Conservation (phyloP, 2,888 invertebrate species). For the Hydrotaea cyrtoneurina region DNA sequence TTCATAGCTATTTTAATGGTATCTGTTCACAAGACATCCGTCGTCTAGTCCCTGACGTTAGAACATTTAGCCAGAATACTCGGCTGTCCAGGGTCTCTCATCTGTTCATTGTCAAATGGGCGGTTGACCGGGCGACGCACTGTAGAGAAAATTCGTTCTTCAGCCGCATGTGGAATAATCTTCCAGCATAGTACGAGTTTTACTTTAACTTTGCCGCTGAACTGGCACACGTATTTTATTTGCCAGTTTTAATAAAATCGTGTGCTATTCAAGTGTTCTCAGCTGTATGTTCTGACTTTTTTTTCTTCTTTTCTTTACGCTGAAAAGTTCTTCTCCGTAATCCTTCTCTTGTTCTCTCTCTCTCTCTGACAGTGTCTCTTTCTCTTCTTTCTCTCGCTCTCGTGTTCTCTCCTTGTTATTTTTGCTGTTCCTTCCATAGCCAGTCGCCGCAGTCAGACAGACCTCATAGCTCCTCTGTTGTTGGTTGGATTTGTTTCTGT, state of each 20-base stretch:
- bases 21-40: no score
- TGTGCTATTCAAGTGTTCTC: neutral
- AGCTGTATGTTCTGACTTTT: neutral
- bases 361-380: neutral
- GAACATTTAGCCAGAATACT: no score
- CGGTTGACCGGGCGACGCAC: no score
- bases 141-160: no score
- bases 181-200: no score
- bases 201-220: no score
- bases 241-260: neutral
- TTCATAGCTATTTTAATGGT: no score
- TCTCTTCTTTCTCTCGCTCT: neutral
- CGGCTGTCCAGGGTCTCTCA: no score
- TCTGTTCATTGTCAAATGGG: no score
- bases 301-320: neutral
- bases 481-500: neutral
- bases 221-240: no score
- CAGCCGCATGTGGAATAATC: no score
- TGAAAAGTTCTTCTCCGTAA: neutral
- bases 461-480: neutral
- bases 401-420: neutral
- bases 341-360: neutral
- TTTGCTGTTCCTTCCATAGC: constrained; percentile 23
- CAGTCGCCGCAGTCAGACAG: neutral
- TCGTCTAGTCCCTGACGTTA: no score